Conservation (phyloP, 2,113 vertebrate genomes). For the Maccullochella peelii region DNA sequence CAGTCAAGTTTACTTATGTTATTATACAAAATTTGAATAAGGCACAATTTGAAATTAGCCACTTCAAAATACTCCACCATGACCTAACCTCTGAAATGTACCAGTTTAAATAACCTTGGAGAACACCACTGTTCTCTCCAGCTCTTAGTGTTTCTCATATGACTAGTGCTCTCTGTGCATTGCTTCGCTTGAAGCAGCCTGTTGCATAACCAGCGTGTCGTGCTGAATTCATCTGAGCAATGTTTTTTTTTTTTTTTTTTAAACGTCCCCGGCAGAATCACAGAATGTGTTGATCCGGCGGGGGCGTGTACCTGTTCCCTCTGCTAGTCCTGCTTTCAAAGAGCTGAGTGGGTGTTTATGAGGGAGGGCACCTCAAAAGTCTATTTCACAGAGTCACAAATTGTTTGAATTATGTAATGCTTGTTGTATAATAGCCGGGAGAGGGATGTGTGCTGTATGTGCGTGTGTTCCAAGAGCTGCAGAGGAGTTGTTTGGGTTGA, state of each 20-base stretch:
- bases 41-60: not conserved
- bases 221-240: conserved; percentile 51
- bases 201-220: conserved; percentile 70
- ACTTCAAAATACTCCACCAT: not conserved
- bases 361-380: conserved; percentile 56
- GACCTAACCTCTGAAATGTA: not conserved
- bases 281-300: conserved; percentile 35
- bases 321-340: conserved; percentile 60
- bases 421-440: conserved; percentile 61
- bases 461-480: conserved; percentile 37
- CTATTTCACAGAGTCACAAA: conserved; percentile 56
- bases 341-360: conserved; percentile 66
- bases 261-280: conserved; percentile 28
- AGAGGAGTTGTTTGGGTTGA: conserved; percentile 64
- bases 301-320: conserved; percentile 64
- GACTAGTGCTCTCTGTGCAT: conserved; percentile 1
- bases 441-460: conserved; percentile 10
- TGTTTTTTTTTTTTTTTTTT: conserved; percentile 5
- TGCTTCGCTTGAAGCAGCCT: conserved; percentile 45
- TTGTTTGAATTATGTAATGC: conserved; percentile 68
- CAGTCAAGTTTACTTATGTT: not conserved
- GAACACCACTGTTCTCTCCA: not conserved
- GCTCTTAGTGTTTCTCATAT: conserved; percentile 33
- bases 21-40: conserved; percentile 5
- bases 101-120: conserved; percentile 23